Conservation (phyloP, 2,797 vertebrate species). For the Onychomys torridus region DNA sequence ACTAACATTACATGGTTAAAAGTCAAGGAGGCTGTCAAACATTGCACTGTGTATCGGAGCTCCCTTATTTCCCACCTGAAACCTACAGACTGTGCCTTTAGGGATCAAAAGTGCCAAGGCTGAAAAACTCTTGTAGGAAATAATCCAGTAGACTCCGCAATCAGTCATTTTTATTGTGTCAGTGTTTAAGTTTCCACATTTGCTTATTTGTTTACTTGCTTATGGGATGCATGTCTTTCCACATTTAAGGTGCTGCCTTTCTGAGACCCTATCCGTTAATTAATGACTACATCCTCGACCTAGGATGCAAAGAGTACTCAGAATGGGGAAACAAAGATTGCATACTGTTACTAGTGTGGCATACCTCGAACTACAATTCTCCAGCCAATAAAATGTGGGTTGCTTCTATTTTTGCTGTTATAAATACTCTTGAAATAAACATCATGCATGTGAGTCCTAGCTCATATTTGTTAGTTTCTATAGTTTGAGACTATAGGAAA, state of each 20-base stretch:
- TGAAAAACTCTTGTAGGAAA: neutral
- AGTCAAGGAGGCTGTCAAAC: neutral
- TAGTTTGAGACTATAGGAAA: slow-evolving; percentile 47
- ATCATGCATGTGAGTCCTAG: neutral
- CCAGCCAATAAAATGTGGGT: slow-evolving; percentile 1
- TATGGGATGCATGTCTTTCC: neutral
- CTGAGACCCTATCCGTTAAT: neutral
- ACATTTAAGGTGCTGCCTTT: slow-evolving; percentile 3
- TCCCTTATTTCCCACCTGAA: too few relatives aligned
- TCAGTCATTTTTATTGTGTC: neutral
- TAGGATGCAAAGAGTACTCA: neutral
- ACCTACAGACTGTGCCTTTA: neutral
- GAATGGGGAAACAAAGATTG: neutral
- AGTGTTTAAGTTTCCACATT: neutral
- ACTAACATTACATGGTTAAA: neutral
- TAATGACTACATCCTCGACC: neutral
- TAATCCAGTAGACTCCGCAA: neutral
- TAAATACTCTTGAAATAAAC: neutral
- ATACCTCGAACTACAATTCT: neutral
- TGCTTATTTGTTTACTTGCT: neutral
- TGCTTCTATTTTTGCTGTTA: neutral
- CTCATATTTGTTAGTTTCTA: neutral
- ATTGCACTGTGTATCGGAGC: neutral
- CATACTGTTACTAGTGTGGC: neutral
- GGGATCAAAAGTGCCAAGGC: neutral